Evolutionary conservation across 2,797 vertebrate species (phyloP).

Genomic region (Hephaestus fuliginosus): DNA sequence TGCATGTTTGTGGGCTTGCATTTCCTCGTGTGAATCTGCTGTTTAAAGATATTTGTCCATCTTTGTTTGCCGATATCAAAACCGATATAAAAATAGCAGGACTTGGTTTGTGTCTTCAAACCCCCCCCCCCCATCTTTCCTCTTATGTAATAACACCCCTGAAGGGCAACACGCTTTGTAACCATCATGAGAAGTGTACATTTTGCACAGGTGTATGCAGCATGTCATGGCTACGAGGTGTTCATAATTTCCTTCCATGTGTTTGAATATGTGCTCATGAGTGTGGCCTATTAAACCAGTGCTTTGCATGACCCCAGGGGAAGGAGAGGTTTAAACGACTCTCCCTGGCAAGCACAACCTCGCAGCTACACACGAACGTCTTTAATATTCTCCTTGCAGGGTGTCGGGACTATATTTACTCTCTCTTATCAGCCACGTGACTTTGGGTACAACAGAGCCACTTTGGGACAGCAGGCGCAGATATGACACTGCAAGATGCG

Average conservation of each 20-base stretch:
- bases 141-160: slow-evolving; percentile 65
- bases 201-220: slow-evolving; percentile 28
- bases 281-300: slow-evolving; percentile 18
- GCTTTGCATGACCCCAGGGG: slow-evolving; percentile 36
- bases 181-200: slow-evolving; percentile 36
- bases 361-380: slow-evolving; percentile 8
- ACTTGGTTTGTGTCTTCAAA: slow-evolving; percentile 14
- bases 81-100: slow-evolving; percentile 67
- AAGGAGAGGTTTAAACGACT: slow-evolving; percentile 36
- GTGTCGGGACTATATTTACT: slow-evolving; percentile 58
- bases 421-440: slow-evolving; percentile 50
- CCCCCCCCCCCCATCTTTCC: not conserved
- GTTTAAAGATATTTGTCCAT: slow-evolving; percentile 42
- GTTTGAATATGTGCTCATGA: slow-evolving; percentile 9
- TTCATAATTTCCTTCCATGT: not conserved
- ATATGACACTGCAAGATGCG: slow-evolving; percentile 45
- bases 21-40: slow-evolving; percentile 11
- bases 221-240: not conserved
- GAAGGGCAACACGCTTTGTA: slow-evolving; percentile 51
- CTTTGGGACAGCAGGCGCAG: slow-evolving; percentile 63
- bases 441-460: slow-evolving; percentile 48
- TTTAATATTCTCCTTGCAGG: slow-evolving; percentile 46
- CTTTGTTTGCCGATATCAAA: slow-evolving; percentile 59
- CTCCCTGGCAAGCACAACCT: not conserved
- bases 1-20: slow-evolving; percentile 19